Evolutionary conservation across 2,113 vertebrate genomes (phyloP).

Genomic region (Gadus macrocephalus): DNA sequence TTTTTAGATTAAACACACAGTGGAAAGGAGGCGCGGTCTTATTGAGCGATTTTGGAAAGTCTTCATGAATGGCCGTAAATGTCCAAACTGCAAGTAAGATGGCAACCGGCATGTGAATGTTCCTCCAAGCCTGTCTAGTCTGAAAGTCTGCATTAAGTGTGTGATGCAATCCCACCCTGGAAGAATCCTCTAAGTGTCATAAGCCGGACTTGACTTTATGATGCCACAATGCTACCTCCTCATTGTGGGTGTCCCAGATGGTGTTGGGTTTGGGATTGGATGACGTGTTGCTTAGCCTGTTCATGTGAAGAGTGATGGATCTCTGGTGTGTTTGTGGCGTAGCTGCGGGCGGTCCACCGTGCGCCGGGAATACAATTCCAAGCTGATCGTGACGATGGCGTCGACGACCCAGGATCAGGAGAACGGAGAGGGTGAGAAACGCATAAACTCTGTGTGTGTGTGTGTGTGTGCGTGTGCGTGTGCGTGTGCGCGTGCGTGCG

Average conservation of each 20-base stretch:
- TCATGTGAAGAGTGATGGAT: too few relatives aligned
- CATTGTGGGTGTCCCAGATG: too few relatives aligned
- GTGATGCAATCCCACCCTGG: too few relatives aligned
- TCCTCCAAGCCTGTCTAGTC: neutral
- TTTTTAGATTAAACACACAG: conserved; percentile 83
- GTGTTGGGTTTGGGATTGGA: too few relatives aligned
- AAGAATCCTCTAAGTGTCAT: too few relatives aligned
- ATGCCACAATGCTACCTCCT: too few relatives aligned
- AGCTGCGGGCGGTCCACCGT: conserved; percentile 76
- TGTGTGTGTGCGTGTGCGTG: neutral
- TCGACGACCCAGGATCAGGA: conserved; percentile 24
- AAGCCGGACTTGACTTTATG: too few relatives aligned
- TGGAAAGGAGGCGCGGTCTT: conserved; percentile 80
- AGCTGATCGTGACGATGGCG: conserved; percentile 82
- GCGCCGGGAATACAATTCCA: conserved; percentile 91
- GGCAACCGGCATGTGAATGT: neutral
- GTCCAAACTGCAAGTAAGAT: conserved; percentile 87
- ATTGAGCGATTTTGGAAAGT: conserved; percentile 83
- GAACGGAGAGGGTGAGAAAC: conserved; percentile 38
- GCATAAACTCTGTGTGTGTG: too few relatives aligned
- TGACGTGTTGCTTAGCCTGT: too few relatives aligned
- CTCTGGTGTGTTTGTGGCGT: conserved; percentile 1
- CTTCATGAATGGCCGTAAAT: conserved; percentile 79
- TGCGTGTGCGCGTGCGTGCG: too few relatives aligned
- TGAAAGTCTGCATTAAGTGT: too few relatives aligned